Conservation (phyloP, 2,888 invertebrate genomes). For the Euzetes globulus region DNA sequence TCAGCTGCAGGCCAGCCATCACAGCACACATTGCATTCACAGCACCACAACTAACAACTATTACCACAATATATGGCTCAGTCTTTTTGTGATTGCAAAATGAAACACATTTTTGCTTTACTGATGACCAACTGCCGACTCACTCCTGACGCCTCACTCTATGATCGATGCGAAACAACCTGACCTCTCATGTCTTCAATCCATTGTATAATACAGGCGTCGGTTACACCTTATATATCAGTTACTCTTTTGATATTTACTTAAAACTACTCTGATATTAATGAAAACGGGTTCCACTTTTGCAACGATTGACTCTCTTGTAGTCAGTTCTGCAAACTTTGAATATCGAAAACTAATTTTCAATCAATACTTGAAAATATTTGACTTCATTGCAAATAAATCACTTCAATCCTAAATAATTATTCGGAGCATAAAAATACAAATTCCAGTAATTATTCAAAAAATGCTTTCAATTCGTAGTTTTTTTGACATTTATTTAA, state of each 20-base stretch:
- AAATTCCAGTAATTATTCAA: neutral
- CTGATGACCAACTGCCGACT: constrained; percentile 13
- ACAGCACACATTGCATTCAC: constrained; percentile 3
- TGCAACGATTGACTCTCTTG: neutral
- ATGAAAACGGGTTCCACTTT: constrained; percentile 16
- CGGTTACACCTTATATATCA: constrained; percentile 6
- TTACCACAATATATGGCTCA: constrained; percentile 8
- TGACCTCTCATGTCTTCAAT: constrained; percentile 16
- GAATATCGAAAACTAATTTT: neutral
- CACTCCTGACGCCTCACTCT: constrained; percentile 1
- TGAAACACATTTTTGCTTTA: constrained; percentile 21
- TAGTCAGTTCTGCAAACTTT: neutral
- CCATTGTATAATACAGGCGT: constrained; percentile 7
- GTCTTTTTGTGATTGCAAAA: constrained; percentile 17
- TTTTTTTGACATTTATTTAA: neutral
- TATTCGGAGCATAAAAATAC: neutral
- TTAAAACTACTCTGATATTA: neutral
- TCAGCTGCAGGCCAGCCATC: constrained; percentile 22
- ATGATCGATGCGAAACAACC: constrained; percentile 12
- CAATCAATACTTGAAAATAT: neutral
- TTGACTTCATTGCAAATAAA: neutral
- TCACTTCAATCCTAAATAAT: neutral
- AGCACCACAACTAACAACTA: constrained; percentile 2
- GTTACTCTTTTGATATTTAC: neutral
- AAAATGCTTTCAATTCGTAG: neutral